Evolutionary conservation across 2,797 vertebrate genomes (phyloP).

Genomic region (Pseudopleuronectes americanus): DNA sequence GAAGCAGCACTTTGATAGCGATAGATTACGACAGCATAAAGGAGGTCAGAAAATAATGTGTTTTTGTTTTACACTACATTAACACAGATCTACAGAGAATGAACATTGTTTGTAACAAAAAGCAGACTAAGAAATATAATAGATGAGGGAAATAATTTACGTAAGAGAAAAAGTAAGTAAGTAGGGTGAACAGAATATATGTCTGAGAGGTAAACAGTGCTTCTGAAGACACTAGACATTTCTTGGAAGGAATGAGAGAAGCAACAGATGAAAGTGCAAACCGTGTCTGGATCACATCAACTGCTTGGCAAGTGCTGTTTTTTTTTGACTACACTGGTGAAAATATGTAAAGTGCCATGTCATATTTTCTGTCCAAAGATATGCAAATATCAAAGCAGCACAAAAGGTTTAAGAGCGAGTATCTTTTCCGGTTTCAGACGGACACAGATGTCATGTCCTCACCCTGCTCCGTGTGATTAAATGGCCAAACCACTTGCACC

Average conservation of each 20-base stretch:
- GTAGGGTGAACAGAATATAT: background rate
- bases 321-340: background rate
- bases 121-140: too few relatives aligned
- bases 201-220: background rate
- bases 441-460: too few relatives aligned
- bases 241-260: slow-evolving; percentile 5
- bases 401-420: background rate
- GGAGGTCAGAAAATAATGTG: slow-evolving; percentile 10
- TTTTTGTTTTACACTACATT: slow-evolving; percentile 1
- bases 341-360: background rate
- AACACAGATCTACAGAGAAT: slow-evolving; percentile 14
- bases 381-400: too few relatives aligned
- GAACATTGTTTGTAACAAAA: background rate
- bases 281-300: background rate
- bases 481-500: too few relatives aligned
- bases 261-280: slow-evolving; percentile 18
- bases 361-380: slow-evolving; percentile 11
- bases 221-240: slow-evolving; percentile 1
- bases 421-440: background rate
- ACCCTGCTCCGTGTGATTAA: too few relatives aligned
- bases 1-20: too few relatives aligned
- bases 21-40: slow-evolving; percentile 4
- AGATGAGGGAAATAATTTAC: too few relatives aligned
- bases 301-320: background rate
- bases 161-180: too few relatives aligned